Evolutionary conservation across 1,140 invertebrate genomes (phyloP), one percentile per base, ranked within the genome.

Genomic region (Pseudoatta argentina): DNA sequence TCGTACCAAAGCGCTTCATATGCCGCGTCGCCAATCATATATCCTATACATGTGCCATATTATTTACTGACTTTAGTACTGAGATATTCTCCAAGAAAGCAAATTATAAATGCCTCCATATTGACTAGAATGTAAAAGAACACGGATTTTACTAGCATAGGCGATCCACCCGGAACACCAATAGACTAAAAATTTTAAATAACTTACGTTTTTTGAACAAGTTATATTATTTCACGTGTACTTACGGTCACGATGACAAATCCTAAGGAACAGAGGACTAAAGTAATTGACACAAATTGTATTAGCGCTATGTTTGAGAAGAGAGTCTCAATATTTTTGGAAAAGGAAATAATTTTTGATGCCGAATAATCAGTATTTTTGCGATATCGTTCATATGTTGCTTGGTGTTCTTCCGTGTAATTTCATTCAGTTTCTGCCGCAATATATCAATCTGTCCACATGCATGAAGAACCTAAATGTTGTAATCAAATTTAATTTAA

Each of bases 1-100:
- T 73, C 12, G n/a, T 88, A 88, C 85, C 85, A 88, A 16, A 39
- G 27, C 24, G n/a, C 63, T 48, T 75, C 63, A 4, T 87, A 88
- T 5, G 63, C 66, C 2, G 67, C 72, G n/a, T 79, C 44, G 30
- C 61, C 59, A 16, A 88, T 88, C 21, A 51, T 7, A 71, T 39
- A 5, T 10, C 14, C 0, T n/a, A 12, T 14, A 2, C 44, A 4
- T 5, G 0, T 3, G 1, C 59, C 24, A 72, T 30, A 61, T 72
- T 39, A n/a, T 14, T 59, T 72, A 82, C 67, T 72, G 55, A 72
- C 79, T 59, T 82, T 72, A 7, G 24, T 72, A 53, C 48, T 88
- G 2, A 88, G 69, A 69, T 86, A 66, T 44, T 88, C 71, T 7
- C 87, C 87, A 18, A 73, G 55, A n/a, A 75, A 86, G 53, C 85